Evolutionary conservation across 2,113 vertebrate genomes (phyloP).

Genomic region (Cebidichthys violaceus): DNA sequence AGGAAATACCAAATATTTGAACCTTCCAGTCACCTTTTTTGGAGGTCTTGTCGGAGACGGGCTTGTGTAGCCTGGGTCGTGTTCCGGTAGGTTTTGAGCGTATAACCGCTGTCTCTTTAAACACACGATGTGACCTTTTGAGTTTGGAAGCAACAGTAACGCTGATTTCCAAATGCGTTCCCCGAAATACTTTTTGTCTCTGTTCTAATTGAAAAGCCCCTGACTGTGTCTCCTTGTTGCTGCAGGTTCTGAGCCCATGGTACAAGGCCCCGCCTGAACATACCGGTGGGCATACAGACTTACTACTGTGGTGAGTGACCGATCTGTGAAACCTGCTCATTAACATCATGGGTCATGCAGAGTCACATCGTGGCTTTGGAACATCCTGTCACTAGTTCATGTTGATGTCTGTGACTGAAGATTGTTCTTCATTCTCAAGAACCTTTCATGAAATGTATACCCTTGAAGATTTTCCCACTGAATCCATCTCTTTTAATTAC

Average conservation of each 20-base stretch:
- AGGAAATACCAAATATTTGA: background rate
- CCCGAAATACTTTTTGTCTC: background rate
- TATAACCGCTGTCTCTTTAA: background rate
- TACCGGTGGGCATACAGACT: slow-evolving; percentile 65
- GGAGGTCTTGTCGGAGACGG: background rate
- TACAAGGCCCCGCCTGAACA: slow-evolving; percentile 58
- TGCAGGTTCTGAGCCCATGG: slow-evolving; percentile 68
- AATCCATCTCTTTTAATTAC: background rate
- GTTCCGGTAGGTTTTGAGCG: too few relatives aligned
- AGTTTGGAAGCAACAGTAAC: too few relatives aligned
- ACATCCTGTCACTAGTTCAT: background rate
- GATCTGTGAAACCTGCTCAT: background rate
- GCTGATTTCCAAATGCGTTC: background rate
- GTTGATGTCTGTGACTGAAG: too few relatives aligned
- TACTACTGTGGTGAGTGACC: slow-evolving; percentile 75
- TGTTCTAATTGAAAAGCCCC: background rate
- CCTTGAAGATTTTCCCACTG: background rate
- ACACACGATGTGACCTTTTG: background rate
- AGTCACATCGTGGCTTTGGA: background rate
- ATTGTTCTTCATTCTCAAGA: background rate
- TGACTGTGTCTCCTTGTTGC: slow-evolving; percentile 20
- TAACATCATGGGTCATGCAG: background rate
- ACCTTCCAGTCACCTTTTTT: background rate
- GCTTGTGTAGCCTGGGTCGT: background rate
- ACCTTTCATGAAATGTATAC: background rate